Base-by-base conservation (phyloP, 1,140 invertebrate genomes). In the Amphibalanus amphitrite region DNA sequence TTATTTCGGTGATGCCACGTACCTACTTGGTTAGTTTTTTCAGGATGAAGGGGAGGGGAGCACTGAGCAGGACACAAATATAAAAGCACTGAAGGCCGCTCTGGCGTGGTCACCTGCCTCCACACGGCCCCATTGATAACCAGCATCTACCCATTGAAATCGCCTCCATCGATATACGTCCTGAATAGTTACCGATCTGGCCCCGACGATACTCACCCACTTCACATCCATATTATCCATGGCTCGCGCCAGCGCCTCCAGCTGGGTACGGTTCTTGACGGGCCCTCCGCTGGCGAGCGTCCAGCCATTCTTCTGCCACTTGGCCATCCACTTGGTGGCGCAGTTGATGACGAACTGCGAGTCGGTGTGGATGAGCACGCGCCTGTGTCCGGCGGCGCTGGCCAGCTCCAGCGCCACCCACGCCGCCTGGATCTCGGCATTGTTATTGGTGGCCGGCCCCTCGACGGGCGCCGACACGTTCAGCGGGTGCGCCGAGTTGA, bases 351-450 rank as follows among this genome's bases (percentile, higher is more conserved):
- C 82, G 80, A 97, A 97, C 77, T 94, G 81, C 0, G 93, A 97
- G 81, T 98, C 95, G 33, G 95, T 97, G 73, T 89, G 85, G 28
- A 98, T 86, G 72, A 86, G 84, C 0, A 97, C 78, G 78, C 90
- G 91, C 28, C 79, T 80, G 13, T 92, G 76, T n/a, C 81, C 82
- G 77, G 85, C 82, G 25, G 82, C 77, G 70, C 86, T 81, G 0
- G 92, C 91, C 75, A 87, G 82, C 76, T 86, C 81, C 10, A 96
- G 87, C 20, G 95, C 96, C 77, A 83, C 80, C 17, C 87, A 88
- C 0, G 92, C 91, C 29, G 95, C 96, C 82, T 93, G 88, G 71
- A 98, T 97, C 81, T 99, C 96, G n/a, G 95, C 96, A 75, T 89
- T 88, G 79, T 98, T 98, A 78, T 98, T 99, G 3, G 96, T 98